Percentiles rank a stretch among this genome's conserved stretches.
Evolutionary conservation across 2,797 vertebrate genomes (phyloP).

Genomic region (Microctenopoma lineatum): DNA sequence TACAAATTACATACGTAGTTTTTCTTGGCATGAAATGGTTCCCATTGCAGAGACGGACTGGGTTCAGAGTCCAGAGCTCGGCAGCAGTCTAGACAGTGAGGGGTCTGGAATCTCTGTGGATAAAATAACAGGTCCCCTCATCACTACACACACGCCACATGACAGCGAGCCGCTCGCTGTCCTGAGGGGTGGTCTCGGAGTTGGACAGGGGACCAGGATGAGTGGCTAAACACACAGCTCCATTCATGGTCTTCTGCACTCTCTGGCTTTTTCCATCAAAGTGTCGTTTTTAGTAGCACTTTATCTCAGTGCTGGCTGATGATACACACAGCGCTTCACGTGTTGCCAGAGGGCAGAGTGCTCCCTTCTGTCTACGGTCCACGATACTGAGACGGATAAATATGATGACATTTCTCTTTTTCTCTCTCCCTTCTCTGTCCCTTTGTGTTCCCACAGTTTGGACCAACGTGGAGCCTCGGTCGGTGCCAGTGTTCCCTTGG

Average conservation of each 20-base stretch:
- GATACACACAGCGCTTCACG: conserved; percentile 36
- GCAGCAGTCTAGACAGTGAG: conserved; percentile 48
- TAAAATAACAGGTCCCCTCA: conserved; percentile 64
- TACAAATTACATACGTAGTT: not conserved
- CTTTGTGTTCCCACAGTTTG: conserved; percentile 85
- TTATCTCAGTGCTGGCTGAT: conserved; percentile 28
- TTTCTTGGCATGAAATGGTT: conserved; percentile 22
- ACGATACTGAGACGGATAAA: conserved; percentile 40
- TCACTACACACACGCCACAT: conserved; percentile 52
- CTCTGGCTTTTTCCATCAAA: conserved; percentile 35
- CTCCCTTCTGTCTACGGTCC: conserved; percentile 48
- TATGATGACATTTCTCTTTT: conserved; percentile 58
- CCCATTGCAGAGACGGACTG: conserved; percentile 16
- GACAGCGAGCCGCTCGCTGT: conserved; percentile 55
- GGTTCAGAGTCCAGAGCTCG: conserved; percentile 29
- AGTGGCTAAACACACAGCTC: conserved; percentile 49
- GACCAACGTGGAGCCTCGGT: conserved; percentile 96
- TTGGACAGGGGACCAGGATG: conserved; percentile 18
- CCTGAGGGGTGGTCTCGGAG: conserved; percentile 32
- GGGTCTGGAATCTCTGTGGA: conserved; percentile 57
- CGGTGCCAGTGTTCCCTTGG: conserved; percentile 95
- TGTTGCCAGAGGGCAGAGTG: conserved; percentile 50
- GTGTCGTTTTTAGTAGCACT: conserved; percentile 51
- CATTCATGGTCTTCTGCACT: conserved; percentile 43
- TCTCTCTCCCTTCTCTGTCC: conserved; percentile 20